A percentile compares a stretch with the other conserved stretches of the same genome.
Evolutionary conservation across 2,888 invertebrate species (phyloP).

Genomic region (Slavum lentiscoides): DNA sequence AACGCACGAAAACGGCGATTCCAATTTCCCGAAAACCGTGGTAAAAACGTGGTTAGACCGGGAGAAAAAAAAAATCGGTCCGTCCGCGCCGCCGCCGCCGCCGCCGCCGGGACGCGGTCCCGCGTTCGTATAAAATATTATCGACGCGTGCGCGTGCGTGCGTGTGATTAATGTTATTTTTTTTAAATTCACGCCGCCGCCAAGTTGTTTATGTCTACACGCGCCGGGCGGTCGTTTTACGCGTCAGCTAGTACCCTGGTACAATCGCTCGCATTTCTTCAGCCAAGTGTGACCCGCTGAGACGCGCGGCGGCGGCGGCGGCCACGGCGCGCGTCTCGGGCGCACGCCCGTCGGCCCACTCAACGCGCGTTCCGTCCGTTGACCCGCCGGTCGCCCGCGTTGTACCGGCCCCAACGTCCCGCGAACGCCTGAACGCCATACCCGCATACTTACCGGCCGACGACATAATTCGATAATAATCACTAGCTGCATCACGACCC

Average conservation of each 20-base stretch:
- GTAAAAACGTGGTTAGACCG: slow-evolving; percentile 39
- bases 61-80: slow-evolving; percentile 11
- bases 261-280: slow-evolving; percentile 55
- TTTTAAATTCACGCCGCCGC: not conserved
- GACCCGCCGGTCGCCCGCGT: too few relatives aligned
- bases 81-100: not conserved
- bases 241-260: slow-evolving; percentile 46
- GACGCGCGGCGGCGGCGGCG: not conserved
- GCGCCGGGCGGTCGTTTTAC: not conserved
- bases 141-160: slow-evolving; percentile 7
- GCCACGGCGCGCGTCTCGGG: not conserved
- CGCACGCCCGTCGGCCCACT: too few relatives aligned
- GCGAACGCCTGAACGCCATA: too few relatives aligned
- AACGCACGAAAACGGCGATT: slow-evolving; percentile 49
- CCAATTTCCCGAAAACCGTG: slow-evolving; percentile 53
- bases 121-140: not conserved
- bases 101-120: slow-evolving; percentile 3
- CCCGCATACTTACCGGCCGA: too few relatives aligned
- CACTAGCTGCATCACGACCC: too few relatives aligned
- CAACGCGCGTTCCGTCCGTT: too few relatives aligned
- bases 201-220: not conserved
- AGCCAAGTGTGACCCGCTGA: slow-evolving; percentile 54
- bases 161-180: not conserved
- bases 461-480: too few relatives aligned
- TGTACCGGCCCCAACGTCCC: too few relatives aligned